These are phyloP conservation scores for Syrrhaptes paradoxus DNA, from an alignment of 2,113 vertebrate species.

Conservation along the genomic window DNA sequence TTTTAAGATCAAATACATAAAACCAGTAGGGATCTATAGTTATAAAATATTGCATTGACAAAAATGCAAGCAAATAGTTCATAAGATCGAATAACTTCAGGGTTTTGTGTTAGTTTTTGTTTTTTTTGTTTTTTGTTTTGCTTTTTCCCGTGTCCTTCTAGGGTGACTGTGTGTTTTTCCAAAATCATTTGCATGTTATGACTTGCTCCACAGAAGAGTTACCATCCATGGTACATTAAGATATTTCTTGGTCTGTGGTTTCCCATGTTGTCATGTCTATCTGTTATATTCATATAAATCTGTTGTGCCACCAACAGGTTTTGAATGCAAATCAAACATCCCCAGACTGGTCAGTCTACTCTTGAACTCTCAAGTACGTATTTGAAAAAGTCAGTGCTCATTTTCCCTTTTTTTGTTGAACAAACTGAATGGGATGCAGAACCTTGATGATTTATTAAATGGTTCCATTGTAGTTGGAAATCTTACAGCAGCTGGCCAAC, in stretches of 20 bases:
- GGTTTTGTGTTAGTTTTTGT: background rate
- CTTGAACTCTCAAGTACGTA: background rate
- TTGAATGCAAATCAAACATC: background rate
- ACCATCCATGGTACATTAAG: background rate
- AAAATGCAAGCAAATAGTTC: background rate
- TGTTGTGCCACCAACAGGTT: background rate
- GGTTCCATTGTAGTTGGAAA: background rate
- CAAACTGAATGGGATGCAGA: constrained; percentile 1
- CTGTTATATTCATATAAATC: background rate
- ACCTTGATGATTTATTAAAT: constrained; percentile 50
- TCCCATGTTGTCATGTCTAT: background rate
- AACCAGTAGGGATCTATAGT: background rate
- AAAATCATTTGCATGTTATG: background rate
- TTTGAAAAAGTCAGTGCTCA: background rate
- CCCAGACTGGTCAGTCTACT: background rate
- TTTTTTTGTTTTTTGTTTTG: background rate
- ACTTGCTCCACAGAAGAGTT: background rate
- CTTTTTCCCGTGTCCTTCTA: background rate
- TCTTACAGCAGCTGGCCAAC: constrained; percentile 53
- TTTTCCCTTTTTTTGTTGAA: background rate
- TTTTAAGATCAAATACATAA: background rate
- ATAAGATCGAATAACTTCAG: background rate
- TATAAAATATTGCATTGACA: background rate
- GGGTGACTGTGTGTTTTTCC: background rate
- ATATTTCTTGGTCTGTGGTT: background rate